Evolutionary conservation across 2,113 vertebrate species (phyloP).

Genomic region (Centropristis striata): DNA sequence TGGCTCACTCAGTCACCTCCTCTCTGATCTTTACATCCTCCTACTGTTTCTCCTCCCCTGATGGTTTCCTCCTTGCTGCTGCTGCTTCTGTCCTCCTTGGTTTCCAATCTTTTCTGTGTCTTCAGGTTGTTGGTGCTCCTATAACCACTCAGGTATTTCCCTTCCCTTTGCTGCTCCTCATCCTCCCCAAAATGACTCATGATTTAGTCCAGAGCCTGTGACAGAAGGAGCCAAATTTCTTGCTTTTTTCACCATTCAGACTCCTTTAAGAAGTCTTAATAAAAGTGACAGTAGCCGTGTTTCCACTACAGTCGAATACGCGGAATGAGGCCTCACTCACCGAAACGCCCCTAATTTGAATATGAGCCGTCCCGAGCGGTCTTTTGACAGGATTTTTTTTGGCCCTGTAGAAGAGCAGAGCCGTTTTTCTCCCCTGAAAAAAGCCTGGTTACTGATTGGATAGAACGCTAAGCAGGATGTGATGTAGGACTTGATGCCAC

Average conservation of each 20-base stretch:
- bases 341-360: too few species aligned
- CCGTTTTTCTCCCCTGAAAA: too few species aligned
- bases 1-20: constrained; percentile 24
- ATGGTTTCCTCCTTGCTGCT: constrained; percentile 19
- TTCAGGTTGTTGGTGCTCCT: constrained; percentile 84
- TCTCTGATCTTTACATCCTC: constrained; percentile 56
- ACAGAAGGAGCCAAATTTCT: not conserved
- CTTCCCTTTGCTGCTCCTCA: constrained; percentile 7
- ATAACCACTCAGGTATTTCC: constrained; percentile 86
- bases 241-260: not conserved
- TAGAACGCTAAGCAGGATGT: too few species aligned
- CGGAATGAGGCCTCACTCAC: too few species aligned
- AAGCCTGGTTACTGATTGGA: too few species aligned
- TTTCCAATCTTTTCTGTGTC: constrained; percentile 60
- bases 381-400: too few species aligned
- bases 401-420: too few species aligned
- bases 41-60: constrained; percentile 26
- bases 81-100: constrained; percentile 55
- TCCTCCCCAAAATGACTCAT: constrained; percentile 26
- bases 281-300: too few species aligned
- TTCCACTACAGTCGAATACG: too few species aligned
- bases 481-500: too few species aligned
- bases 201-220: constrained; percentile 49
- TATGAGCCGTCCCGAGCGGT: too few species aligned
- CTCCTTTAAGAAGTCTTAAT: not conserved